Evolutionary conservation across 2,888 invertebrate species (phyloP).

Genomic region (Megastigmus dorsalis): DNA sequence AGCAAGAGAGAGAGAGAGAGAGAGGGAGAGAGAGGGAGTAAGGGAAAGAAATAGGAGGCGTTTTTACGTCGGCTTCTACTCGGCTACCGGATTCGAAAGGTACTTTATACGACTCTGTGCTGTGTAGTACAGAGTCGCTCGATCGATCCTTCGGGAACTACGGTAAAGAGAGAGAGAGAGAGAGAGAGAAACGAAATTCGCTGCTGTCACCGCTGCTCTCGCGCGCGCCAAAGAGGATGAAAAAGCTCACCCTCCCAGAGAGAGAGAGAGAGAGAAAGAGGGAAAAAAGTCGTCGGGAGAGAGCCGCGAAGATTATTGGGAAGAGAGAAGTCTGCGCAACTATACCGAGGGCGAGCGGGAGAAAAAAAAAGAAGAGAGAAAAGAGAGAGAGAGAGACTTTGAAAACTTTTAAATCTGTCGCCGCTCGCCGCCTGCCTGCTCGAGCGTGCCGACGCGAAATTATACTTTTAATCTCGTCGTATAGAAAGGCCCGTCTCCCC

Average conservation of each 20-base stretch:
- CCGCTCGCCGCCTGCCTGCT: conserved; percentile 56
- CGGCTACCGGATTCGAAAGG: neutral
- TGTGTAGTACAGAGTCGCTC: conserved; percentile 10
- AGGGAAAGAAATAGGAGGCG: conserved; percentile 3
- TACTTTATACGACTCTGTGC: conserved; percentile 9
- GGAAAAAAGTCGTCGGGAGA: neutral
- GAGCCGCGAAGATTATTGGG: conserved; percentile 32
- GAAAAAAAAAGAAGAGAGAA: conserved; percentile 42
- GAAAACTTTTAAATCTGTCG: conserved; percentile 53
- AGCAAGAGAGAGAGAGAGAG: neutral
- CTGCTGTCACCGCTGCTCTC: too few relatives aligned
- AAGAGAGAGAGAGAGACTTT: conserved; percentile 51
- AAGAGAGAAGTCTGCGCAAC: too few relatives aligned
- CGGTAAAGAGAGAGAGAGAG: neutral
- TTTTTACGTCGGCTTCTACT: neutral
- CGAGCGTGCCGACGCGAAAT: conserved; percentile 59
- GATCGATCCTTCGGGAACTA: too few relatives aligned
- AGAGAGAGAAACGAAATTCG: too few relatives aligned
- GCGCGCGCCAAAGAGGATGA: neutral
- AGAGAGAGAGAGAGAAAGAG: neutral
- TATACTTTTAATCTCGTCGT: conserved; percentile 63
- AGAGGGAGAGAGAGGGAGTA: neutral
- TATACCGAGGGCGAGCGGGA: neutral
- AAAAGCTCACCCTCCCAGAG: neutral
- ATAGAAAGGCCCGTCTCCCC: too few relatives aligned